These are phyloP conservation scores for Beris chalybata DNA, from an alignment of 2,888 invertebrate species.

Conservation along the genomic window DNA sequence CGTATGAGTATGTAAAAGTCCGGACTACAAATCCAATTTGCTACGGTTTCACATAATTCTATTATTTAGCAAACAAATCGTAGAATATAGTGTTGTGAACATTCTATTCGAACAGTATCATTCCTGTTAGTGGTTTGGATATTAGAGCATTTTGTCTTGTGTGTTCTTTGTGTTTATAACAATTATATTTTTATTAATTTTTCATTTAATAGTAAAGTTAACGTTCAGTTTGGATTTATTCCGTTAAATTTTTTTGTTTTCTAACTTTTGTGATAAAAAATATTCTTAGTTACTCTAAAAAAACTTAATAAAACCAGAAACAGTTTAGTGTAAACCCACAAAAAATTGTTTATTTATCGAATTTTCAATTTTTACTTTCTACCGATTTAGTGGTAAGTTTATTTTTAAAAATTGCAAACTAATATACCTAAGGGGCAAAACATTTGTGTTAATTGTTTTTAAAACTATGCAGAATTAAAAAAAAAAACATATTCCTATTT, in stretches of 20 bases:
- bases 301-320: slow-evolving; percentile 8
- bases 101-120: slow-evolving; percentile 34
- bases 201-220: background rate
- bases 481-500: background rate
- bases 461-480: slow-evolving; percentile 5
- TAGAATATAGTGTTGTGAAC: slow-evolving; percentile 19
- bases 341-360: slow-evolving; percentile 11
- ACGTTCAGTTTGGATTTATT: background rate
- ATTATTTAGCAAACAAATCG: slow-evolving; percentile 32
- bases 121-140: slow-evolving; percentile 39
- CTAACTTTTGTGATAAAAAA: background rate
- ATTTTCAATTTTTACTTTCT: slow-evolving; percentile 26
- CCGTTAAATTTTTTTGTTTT: background rate
- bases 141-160: slow-evolving; percentile 39
- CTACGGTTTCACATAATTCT: slow-evolving; percentile 36
- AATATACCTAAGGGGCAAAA: slow-evolving; percentile 34
- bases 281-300: background rate
- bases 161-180: slow-evolving; percentile 37
- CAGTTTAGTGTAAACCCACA: background rate
- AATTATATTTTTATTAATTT: background rate
- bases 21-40: slow-evolving; percentile 34
- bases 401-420: slow-evolving; percentile 33
- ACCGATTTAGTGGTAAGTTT: slow-evolving; percentile 37
- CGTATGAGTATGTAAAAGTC: slow-evolving; percentile 29
- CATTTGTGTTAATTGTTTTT: slow-evolving; percentile 25